These are phyloP conservation scores for Phengaris arion DNA, from an alignment of 2,888 invertebrate genomes.

Conservation along the genomic window DNA sequence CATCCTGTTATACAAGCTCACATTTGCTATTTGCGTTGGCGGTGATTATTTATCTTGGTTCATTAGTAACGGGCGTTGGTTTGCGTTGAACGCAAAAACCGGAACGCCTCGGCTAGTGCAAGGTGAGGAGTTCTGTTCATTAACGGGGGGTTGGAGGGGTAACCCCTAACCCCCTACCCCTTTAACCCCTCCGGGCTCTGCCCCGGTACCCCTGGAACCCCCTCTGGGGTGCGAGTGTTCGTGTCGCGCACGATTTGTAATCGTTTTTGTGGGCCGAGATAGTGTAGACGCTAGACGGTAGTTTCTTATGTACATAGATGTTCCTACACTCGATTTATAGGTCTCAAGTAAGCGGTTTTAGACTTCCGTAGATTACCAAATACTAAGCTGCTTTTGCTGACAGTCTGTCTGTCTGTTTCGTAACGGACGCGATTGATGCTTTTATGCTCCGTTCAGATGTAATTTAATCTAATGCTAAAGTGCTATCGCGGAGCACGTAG, in stretches of 20 bases:
- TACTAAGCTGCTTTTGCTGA: neutral
- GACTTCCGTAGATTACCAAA: neutral
- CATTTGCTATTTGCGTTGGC: neutral
- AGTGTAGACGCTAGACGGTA: neutral
- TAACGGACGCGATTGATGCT: too few species aligned
- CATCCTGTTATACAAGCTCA: too few species aligned
- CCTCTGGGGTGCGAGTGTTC: constrained; percentile 7
- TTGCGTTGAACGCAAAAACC: constrained; percentile 22
- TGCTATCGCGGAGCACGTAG: too few species aligned
- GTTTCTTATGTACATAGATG: constrained; percentile 14
- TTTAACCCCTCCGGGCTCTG: neutral
- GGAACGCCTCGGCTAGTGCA: neutral
- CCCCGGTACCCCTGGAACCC: neutral
- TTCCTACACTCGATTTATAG: constrained; percentile 7
- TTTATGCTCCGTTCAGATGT: too few species aligned
- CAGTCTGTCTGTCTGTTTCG: neutral
- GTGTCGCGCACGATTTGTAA: constrained; percentile 25
- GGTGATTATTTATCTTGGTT: neutral
- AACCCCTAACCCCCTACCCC: neutral
- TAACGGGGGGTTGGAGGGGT: neutral
- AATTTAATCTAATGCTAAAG: neutral
- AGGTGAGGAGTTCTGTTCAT: constrained; percentile 28
- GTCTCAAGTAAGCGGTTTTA: constrained; percentile 1
- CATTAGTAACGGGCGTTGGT: neutral
- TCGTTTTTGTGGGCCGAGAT: constrained; percentile 13